Base-by-base conservation (phyloP, 2,888 invertebrate genomes). In the Lottia gigantea region DNA sequence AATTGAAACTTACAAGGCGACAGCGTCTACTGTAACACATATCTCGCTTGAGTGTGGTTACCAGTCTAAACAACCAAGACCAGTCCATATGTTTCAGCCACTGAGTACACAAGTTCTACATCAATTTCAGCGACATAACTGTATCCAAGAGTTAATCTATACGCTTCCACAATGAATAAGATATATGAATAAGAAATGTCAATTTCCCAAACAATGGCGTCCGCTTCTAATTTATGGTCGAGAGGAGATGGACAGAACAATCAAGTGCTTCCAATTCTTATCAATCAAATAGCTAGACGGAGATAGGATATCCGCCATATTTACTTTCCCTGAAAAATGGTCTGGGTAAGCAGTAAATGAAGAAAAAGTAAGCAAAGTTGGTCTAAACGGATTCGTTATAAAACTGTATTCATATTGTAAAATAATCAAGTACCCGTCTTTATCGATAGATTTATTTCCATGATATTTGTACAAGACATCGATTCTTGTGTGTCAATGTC, bases 401-500 rank as follows among this genome's bases (percentile, higher is more conserved):
- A 55, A 23, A 55, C 23, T 55, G 11, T 55, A 23, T 55, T 23
- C 55, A 55, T 55, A 23, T 55, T 23, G 55, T 23, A 23, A 23
- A 19, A 49, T 23, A 23, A 55, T 55, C 55, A 55, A 23, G 23
- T 23, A 19, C 11, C 55, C 2, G 55, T 23, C 55, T 55, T 55
- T 55, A 55, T 55, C 23, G 23, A 11, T 23, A 19, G 23, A 23
- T 19, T 23, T 55, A 12, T 11, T 55, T 55, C 14, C 15, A 23
- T 55, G 23, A 55, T 55, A 55, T 55, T 55, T 55, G 55, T 23
- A 55, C 19, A 55, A 55, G 55, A 14, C 55, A 55, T 55, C 23
- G 55, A 55, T 55, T 55, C 55, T 14, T 14, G 11, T 23, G 19
- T 55, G 19, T 23, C 55, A 23, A 14, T 55, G 55, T 55, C 55